Conservation (phyloP, 1,140 invertebrate genomes). For the Planococcus citri region DNA sequence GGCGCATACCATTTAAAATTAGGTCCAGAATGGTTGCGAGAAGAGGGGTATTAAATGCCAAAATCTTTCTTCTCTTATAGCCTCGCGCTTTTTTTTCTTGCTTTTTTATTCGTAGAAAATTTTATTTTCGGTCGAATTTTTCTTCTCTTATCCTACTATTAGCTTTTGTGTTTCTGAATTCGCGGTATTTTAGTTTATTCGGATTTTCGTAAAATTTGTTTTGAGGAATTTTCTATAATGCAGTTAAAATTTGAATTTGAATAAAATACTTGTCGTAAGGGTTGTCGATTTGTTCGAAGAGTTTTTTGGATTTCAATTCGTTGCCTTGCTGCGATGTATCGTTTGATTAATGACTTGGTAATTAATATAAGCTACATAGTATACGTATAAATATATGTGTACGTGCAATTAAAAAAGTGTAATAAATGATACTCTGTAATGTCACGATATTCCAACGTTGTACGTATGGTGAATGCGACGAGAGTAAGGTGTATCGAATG, state of each 20-base stretch:
- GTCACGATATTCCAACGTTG: not conserved
- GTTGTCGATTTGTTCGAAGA: not conserved
- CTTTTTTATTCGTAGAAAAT: not conserved
- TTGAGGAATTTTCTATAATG: too few species aligned
- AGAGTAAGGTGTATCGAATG: not conserved
- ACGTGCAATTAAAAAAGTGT: too few species aligned
- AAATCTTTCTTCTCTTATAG: conserved; percentile 1
- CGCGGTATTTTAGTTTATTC: not conserved
- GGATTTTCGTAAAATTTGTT: too few species aligned
- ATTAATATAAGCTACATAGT: not conserved
- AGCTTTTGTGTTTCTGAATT: not conserved
- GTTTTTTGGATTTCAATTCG: not conserved
- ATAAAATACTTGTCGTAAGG: too few species aligned
- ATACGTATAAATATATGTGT: too few species aligned
- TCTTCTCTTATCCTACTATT: not conserved
- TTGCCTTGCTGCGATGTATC: too few species aligned
- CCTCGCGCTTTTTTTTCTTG: not conserved
- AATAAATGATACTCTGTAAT: not conserved
- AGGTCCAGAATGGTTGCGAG: not conserved
- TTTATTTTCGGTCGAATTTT: not conserved
- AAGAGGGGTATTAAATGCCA: conserved; percentile 9
- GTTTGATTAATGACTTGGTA: not conserved
- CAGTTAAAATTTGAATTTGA: too few species aligned
- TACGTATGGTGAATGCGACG: not conserved
- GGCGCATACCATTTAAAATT: conserved; percentile 19